Evolutionary conservation across 2,888 invertebrate genomes (phyloP).

Genomic region (Tipula helvola): DNA sequence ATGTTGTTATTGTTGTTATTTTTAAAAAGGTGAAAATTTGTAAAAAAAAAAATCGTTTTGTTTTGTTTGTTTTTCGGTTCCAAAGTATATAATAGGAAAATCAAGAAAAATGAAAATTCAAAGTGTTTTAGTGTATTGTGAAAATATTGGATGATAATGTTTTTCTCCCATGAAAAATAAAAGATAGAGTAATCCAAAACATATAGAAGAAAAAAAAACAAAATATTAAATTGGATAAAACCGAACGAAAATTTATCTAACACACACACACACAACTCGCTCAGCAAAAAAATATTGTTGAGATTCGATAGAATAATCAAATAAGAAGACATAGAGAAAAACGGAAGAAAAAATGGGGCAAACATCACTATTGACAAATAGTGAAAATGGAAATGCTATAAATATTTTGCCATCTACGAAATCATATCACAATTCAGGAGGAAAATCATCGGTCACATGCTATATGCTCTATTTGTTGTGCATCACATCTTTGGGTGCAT

Average conservation of each 20-base stretch:
- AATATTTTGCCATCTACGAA: neutral
- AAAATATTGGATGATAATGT: neutral
- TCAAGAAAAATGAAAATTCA: neutral
- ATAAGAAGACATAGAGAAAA: neutral
- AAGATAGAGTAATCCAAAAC: neutral
- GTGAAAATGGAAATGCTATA: neutral
- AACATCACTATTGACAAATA: neutral
- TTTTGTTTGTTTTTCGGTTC: neutral
- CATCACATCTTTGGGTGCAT: conserved; percentile 32
- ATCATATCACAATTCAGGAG: neutral
- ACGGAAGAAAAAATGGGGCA: neutral
- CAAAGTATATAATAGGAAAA: neutral
- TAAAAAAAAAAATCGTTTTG: neutral
- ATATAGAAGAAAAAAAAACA: neutral
- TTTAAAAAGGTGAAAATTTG: neutral
- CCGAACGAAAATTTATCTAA: neutral
- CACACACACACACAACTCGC: neutral
- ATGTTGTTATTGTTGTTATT: neutral
- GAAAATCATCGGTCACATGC: neutral
- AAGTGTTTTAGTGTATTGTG: conserved; percentile 4
- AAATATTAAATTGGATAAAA: neutral
- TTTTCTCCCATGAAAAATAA: neutral
- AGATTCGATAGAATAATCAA: neutral
- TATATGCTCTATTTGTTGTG: conserved; percentile 31
- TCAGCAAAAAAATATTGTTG: neutral